Percentiles rank a stretch among this genome's conserved stretches.
These are phyloP conservation scores for Peromyscus attwateri DNA, from an alignment of 2,797 vertebrate genomes.

Conservation along the genomic window DNA sequence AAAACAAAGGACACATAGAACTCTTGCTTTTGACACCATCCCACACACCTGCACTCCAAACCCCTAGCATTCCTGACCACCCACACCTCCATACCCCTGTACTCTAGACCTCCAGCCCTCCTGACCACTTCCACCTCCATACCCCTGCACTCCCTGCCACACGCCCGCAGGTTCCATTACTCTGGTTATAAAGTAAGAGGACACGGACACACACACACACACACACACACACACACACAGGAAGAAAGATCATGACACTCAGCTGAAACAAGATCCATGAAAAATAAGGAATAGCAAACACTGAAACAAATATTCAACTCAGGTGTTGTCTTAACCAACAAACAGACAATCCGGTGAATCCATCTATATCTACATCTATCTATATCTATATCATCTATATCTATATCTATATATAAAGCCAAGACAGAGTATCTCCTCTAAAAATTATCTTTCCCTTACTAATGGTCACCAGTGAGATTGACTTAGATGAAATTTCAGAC, in stretches of 20 bases:
- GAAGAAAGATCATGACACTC: not conserved
- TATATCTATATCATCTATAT: no score
- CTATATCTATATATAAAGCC: not conserved
- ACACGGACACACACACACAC: no score
- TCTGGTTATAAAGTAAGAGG: not conserved
- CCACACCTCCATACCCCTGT: no score
- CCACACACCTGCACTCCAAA: no score
- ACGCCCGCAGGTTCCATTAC: not conserved
- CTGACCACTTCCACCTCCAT: no score
- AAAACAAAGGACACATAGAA: not conserved
- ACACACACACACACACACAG: no score
- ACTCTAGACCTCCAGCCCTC: no score
- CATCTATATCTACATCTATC: no score
- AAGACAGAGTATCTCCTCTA: not conserved
- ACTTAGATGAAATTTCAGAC: not conserved
- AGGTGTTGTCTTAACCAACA: not conserved
- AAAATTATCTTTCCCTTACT: not conserved
- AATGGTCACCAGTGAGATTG: not conserved
- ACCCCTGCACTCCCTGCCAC: no score
- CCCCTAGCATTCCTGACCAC: no score
- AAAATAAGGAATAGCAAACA: not conserved
- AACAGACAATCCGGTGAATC: not conserved
- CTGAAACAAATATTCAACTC: not conserved
- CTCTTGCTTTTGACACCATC: not conserved
- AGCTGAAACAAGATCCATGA: not conserved